Evolutionary conservation across 1,140 invertebrate species (phyloP).

Genomic region (Heliconius hewitsoni): DNA sequence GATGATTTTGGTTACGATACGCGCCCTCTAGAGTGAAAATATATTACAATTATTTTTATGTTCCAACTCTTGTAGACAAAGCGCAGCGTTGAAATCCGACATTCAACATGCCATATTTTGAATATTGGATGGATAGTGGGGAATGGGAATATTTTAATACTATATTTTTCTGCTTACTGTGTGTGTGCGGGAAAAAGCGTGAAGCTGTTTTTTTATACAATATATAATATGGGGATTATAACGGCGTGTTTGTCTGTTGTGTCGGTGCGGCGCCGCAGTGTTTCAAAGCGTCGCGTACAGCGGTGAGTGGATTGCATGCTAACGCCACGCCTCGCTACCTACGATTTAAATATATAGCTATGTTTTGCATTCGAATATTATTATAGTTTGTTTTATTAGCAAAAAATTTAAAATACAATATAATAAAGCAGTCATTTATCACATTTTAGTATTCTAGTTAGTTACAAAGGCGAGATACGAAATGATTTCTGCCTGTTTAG

Average conservation of each 20-base stretch:
- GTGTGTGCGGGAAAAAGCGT: too few species aligned
- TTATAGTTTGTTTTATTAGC: not conserved
- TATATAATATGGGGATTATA: conserved; percentile 53
- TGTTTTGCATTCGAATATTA: conserved; percentile 6
- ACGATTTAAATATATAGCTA: conserved; percentile 7
- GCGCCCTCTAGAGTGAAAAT: too few species aligned
- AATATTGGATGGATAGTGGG: too few species aligned
- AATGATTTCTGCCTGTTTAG: not conserved
- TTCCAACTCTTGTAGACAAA: too few species aligned
- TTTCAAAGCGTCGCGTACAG: conserved; percentile 96
- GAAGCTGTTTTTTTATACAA: too few species aligned
- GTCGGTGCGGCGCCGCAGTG: conserved; percentile 85
- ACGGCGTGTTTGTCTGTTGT: conserved; percentile 80
- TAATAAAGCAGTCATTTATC: not conserved
- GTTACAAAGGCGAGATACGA: not conserved
- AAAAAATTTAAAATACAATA: not conserved
- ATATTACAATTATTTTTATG: too few species aligned
- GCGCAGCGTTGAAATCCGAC: too few species aligned
- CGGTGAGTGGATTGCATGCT: conserved; percentile 88
- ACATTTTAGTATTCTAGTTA: not conserved
- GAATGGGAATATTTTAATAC: too few species aligned
- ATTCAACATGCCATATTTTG: too few species aligned
- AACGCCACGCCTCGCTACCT: conserved; percentile 21
- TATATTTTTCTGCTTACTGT: too few species aligned
- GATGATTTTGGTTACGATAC: too few species aligned